These are phyloP conservation scores for Grus americana DNA, from an alignment of 2,113 vertebrate species.

Conservation along the genomic window DNA sequence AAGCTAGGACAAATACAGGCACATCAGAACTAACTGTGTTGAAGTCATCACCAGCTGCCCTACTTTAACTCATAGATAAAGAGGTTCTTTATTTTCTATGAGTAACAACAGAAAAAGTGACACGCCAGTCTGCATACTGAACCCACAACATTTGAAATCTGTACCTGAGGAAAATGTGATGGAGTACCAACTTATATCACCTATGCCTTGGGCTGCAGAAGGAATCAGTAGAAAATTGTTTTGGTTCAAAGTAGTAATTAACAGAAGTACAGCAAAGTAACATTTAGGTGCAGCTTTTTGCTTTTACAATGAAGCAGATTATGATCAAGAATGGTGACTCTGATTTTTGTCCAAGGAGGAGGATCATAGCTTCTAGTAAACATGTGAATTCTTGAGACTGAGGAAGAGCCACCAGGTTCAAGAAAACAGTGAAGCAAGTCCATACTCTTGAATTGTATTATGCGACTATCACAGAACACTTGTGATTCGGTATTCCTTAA, in stretches of 20 bases:
- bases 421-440: not conserved
- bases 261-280: not conserved
- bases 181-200: not conserved
- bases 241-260: not conserved
- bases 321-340: not conserved
- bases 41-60: not conserved
- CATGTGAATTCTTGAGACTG: rapidly evolving
- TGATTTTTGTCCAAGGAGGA: not conserved
- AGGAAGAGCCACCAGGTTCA: not conserved
- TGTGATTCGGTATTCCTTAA: rapidly evolving
- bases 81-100: not conserved
- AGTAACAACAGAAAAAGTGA: not conserved
- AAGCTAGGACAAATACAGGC: not conserved
- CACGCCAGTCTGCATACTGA: rapidly evolving
- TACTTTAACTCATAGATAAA: not conserved
- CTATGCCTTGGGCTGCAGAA: not conserved
- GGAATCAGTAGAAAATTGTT: not conserved
- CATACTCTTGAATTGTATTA: not conserved
- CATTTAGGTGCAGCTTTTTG: not conserved
- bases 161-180: not conserved
- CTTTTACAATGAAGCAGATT: not conserved
- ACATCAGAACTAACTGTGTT: not conserved
- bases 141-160: not conserved
- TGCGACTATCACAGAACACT: not conserved
- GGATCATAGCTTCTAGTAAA: not conserved